Evolutionary conservation across 1,140 invertebrate species (phyloP).

Genomic region (Rhizoglyphus robini): DNA sequence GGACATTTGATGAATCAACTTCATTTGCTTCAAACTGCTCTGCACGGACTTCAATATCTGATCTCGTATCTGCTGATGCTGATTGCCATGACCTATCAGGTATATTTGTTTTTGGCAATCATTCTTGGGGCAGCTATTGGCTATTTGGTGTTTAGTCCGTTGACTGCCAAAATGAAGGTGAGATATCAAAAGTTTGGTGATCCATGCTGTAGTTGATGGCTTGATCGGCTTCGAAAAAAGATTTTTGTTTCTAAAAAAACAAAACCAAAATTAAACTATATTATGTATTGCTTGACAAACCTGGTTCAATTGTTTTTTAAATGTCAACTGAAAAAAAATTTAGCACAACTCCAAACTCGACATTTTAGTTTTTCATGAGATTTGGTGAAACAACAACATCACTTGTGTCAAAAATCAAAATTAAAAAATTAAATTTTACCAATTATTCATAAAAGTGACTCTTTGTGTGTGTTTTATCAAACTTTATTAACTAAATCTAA

Average conservation of each 20-base stretch:
- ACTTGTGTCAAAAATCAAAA: too few species aligned
- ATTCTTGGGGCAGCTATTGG: slow-evolving; percentile 37
- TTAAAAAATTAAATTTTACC: too few species aligned
- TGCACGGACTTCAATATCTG: slow-evolving; percentile 54
- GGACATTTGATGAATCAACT: too few species aligned
- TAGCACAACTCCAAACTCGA: too few species aligned
- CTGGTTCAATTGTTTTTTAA: too few species aligned
- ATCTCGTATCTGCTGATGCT: slow-evolving; percentile 41
- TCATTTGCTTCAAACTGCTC: slow-evolving; percentile 55
- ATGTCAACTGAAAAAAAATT: too few species aligned
- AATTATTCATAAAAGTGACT: too few species aligned
- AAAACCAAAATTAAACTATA: neutral
- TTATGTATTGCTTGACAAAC: too few species aligned
- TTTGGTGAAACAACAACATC: too few species aligned
- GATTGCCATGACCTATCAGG: slow-evolving; percentile 42
- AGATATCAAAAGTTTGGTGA: neutral
- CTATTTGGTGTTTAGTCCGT: slow-evolving; percentile 35
- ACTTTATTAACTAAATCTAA: too few species aligned
- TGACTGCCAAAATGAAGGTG: neutral
- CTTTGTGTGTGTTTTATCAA: too few species aligned
- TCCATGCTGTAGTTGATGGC: neutral
- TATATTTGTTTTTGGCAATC: slow-evolving; percentile 38
- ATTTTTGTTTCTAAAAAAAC: neutral
- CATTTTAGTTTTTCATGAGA: too few species aligned
- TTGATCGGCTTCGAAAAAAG: neutral